These are phyloP conservation scores for Bradypodion pumilum DNA, from an alignment of 2,797 vertebrate species.

Conservation along the genomic window DNA sequence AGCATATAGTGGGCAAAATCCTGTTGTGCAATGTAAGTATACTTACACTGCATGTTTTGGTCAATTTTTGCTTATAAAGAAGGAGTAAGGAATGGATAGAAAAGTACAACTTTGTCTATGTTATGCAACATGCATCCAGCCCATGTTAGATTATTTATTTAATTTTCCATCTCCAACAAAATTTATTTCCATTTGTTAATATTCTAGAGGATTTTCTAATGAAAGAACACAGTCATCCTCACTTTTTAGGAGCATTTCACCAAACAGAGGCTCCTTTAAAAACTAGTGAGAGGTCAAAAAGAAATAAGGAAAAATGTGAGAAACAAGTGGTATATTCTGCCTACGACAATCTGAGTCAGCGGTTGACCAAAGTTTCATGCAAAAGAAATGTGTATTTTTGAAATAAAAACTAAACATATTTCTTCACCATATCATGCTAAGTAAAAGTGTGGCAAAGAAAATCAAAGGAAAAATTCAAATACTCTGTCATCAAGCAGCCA, in stretches of 20 bases:
- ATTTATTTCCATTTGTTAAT: background rate
- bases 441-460: slow-evolving; percentile 13
- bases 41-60: too few relatives aligned
- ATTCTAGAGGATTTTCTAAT: background rate
- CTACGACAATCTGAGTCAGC: background rate
- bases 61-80: too few relatives aligned
- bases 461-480: slow-evolving; percentile 3
- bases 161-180: background rate
- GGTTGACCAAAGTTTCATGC: background rate
- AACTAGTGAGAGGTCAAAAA: background rate
- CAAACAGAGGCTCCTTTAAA: too few relatives aligned
- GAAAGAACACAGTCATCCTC: too few relatives aligned
- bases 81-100: too few relatives aligned
- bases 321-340: background rate
- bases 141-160: background rate
- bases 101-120: too few relatives aligned
- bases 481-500: background rate
- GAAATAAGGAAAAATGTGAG: background rate
- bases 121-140: too few relatives aligned
- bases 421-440: background rate
- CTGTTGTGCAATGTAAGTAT: too few relatives aligned
- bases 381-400: background rate
- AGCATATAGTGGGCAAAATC: too few relatives aligned
- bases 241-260: too few relatives aligned
- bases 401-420: slow-evolving; percentile 1